Evolutionary conservation across 2,888 invertebrate genomes (phyloP).

Genomic region (Vanessa cardui): DNA sequence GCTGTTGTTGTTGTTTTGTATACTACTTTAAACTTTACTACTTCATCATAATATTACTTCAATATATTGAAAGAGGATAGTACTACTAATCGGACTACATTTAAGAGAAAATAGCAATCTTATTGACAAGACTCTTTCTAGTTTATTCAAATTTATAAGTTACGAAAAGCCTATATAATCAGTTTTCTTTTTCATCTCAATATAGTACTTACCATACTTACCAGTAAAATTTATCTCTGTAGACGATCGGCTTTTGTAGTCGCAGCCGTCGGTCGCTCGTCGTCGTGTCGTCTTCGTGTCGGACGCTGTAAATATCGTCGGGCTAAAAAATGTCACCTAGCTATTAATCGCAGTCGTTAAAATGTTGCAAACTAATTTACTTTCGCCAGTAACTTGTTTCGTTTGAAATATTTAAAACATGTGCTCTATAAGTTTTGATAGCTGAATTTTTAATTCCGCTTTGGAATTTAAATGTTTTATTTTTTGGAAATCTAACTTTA

Average conservation of each 20-base stretch:
- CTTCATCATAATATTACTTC: no score
- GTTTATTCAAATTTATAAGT: no score
- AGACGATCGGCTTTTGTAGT: constrained; percentile 1
- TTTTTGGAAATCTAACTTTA: not conserved
- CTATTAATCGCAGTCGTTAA: constrained; percentile 27
- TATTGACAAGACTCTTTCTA: no score
- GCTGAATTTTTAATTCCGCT: constrained; percentile 9
- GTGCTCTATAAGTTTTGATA: constrained; percentile 10
- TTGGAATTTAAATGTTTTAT: not conserved
- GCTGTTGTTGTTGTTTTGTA: no score
- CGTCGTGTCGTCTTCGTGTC: constrained; percentile 4
- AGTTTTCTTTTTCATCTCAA: not conserved
- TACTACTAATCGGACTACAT: no score
- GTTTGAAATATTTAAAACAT: constrained; percentile 13
- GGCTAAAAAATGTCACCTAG: constrained; percentile 10
- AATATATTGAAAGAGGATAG: no score
- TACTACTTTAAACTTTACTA: no score
- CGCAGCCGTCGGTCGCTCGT: constrained; percentile 1
- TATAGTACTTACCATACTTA: constrained; percentile 6
- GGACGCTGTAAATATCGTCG: not conserved
- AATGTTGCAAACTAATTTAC: constrained; percentile 24
- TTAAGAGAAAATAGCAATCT: no score
- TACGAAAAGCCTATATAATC: no score
- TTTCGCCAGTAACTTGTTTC: constrained; percentile 17
- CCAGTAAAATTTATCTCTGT: not conserved